Evolutionary conservation across 37 sponge, comb jelly and placozoan genomes (phyloP).

Genomic region (Sycon ciliatum): DNA sequence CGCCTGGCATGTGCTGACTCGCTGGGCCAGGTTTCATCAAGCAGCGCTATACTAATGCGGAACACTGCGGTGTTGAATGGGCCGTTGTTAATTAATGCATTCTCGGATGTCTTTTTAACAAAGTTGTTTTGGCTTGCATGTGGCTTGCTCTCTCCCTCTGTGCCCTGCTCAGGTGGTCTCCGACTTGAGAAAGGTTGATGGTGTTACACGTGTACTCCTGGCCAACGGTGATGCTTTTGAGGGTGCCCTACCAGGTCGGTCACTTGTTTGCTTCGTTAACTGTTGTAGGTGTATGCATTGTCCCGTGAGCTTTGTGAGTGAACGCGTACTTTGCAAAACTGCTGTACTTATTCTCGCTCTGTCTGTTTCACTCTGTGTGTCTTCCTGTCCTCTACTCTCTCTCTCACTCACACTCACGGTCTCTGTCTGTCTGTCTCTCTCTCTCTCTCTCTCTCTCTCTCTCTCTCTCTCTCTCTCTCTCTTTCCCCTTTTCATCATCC

Average conservation of each 20-base stretch:
- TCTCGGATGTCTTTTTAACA: no score
- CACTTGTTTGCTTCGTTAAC: background rate
- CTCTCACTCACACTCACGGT: constrained; percentile 16
- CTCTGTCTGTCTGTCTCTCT: constrained; percentile 30
- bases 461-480: constrained; percentile 28
- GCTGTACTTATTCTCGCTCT: no score
- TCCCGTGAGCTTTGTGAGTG: background rate
- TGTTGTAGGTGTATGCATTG: background rate
- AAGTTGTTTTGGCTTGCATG: no score
- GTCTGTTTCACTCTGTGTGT: constrained; percentile 15
- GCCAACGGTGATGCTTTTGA: constrained; percentile 64
- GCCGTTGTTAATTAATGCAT: no score
- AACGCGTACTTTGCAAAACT: no score
- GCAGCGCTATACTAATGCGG: no score
- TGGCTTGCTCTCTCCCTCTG: no score
- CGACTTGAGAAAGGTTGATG: constrained; percentile 53
- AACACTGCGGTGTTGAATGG: no score
- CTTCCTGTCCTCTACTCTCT: constrained; percentile 24
- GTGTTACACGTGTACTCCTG: constrained; percentile 70
- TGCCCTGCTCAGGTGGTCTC: constrained; percentile 18
- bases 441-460: constrained; percentile 29
- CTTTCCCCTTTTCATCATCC: constrained; percentile 2
- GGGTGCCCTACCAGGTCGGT: constrained; percentile 61
- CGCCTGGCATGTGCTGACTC: no score
- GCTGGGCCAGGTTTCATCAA: no score